These are phyloP conservation scores for Planiliza haematocheilus DNA, from an alignment of 2,113 vertebrate species.

Conservation along the genomic window DNA sequence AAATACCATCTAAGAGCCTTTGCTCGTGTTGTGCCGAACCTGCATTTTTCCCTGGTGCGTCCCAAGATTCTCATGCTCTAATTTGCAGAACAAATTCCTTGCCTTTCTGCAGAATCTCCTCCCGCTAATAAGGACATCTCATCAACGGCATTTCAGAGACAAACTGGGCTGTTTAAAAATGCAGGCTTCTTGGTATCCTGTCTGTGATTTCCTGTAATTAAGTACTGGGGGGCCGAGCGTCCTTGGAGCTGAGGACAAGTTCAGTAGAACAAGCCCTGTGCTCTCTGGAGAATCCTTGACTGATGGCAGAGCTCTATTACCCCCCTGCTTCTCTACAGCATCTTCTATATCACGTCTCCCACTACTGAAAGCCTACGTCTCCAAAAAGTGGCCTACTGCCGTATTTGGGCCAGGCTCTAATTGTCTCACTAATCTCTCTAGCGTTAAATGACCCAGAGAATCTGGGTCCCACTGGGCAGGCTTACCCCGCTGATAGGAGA, in stretches of 20 bases:
- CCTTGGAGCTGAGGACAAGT: slow-evolving; percentile 75
- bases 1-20: slow-evolving; percentile 57
- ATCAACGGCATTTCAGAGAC: slow-evolving; percentile 68
- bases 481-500: slow-evolving; percentile 72
- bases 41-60: slow-evolving; percentile 22
- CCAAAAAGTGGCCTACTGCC: slow-evolving; percentile 66
- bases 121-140: slow-evolving; percentile 65
- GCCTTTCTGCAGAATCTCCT: slow-evolving; percentile 58
- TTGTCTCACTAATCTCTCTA: slow-evolving; percentile 80
- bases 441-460: slow-evolving; percentile 78
- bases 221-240: slow-evolving; percentile 56
- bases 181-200: slow-evolving; percentile 61
- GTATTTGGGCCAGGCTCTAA: slow-evolving; percentile 77
- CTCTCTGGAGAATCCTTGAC: slow-evolving; percentile 66
- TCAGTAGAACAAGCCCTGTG: slow-evolving; percentile 54
- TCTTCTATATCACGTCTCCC: slow-evolving; percentile 50
- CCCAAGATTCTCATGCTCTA: slow-evolving; percentile 32
- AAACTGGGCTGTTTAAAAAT: slow-evolving; percentile 66
- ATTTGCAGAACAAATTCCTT: slow-evolving; percentile 66
- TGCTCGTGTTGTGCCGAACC: slow-evolving; percentile 50
- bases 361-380: slow-evolving; percentile 58
- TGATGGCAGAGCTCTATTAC: slow-evolving; percentile 59
- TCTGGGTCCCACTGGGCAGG: slow-evolving; percentile 66
- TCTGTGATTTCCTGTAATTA: slow-evolving; percentile 78
- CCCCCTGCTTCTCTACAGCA: slow-evolving; percentile 48